A percentile compares a stretch with the other conserved stretches of the same genome.
Evolutionary conservation across 2,888 invertebrate species (phyloP).

Genomic region (Monopis laevigella): DNA sequence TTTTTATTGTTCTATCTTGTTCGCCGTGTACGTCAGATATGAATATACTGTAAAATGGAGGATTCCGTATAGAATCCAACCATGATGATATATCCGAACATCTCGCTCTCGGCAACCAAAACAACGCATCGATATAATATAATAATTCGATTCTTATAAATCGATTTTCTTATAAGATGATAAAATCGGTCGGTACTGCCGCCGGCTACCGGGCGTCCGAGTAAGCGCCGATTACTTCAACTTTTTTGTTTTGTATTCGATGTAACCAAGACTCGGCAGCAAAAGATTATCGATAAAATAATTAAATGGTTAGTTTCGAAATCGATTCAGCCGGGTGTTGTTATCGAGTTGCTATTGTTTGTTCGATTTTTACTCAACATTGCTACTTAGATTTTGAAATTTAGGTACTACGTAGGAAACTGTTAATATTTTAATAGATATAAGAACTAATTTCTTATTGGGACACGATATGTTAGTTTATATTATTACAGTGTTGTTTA

Average conservation of each 20-base stretch:
- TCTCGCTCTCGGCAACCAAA: too few relatives aligned
- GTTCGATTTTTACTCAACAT: constrained; percentile 57
- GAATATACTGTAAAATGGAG: too few relatives aligned
- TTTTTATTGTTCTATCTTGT: too few relatives aligned
- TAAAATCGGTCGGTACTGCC: constrained; percentile 58
- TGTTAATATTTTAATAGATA: too few relatives aligned
- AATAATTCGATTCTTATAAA: constrained; percentile 65
- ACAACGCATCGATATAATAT: constrained; percentile 10
- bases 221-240: constrained; percentile 61
- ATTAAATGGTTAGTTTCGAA: constrained; percentile 68
- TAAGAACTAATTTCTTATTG: too few relatives aligned
- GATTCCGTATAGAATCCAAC: too few relatives aligned
- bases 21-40: too few relatives aligned
- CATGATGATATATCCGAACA: too few relatives aligned
- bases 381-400: too few relatives aligned
- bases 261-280: constrained; percentile 10
- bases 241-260: constrained; percentile 7
- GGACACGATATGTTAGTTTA: too few relatives aligned
- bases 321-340: constrained; percentile 64
- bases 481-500: too few relatives aligned
- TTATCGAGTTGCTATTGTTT: constrained; percentile 57
- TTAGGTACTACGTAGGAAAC: too few relatives aligned
- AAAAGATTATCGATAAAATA: constrained; percentile 66
- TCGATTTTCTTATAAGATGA: constrained; percentile 64
- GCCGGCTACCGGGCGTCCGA: constrained; percentile 62